These are phyloP conservation scores for Cheilosia vernalis DNA, from an alignment of 2,888 invertebrate species.

Conservation along the genomic window DNA sequence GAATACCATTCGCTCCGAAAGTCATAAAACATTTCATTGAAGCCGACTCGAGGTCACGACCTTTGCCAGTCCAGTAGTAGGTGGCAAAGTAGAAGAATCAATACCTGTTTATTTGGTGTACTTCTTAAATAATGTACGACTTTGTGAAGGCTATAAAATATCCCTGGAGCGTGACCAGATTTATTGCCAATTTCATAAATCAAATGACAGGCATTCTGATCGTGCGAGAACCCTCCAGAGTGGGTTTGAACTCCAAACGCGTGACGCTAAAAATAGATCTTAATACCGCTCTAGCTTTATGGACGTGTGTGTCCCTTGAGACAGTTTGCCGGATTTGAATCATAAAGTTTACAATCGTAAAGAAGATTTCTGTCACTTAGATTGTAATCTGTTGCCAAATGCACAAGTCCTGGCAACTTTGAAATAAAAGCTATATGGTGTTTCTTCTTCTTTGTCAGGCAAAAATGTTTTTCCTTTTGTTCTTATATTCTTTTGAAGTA, in stretches of 20 bases:
- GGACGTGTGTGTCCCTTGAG: too few species aligned
- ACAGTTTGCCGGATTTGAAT: too few species aligned
- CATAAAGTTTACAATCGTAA: too few species aligned
- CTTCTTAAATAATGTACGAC: conserved; percentile 10
- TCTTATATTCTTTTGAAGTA: too few species aligned
- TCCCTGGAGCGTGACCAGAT: conserved; percentile 14
- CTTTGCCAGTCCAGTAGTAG: background rate
- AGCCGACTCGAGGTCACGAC: background rate
- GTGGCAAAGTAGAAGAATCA: background rate
- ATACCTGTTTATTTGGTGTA: conserved; percentile 35
- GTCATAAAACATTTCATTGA: too few species aligned
- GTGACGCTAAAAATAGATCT: conserved; percentile 3
- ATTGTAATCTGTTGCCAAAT: too few species aligned
- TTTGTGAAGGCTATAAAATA: conserved; percentile 11
- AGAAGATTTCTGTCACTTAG: too few species aligned
- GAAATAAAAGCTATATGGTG: too few species aligned
- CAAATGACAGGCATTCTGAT: conserved; percentile 19
- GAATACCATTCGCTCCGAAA: too few species aligned
- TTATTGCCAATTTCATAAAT: conserved; percentile 52
- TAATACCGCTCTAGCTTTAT: background rate
- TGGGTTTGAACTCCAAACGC: background rate
- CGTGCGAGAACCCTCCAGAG: background rate
- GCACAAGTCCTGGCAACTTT: too few species aligned
- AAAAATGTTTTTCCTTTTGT: too few species aligned
- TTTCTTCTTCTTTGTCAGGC: too few species aligned